phyloP scores from a whole-genome alignment of 2,113 vertebrate species.

The Cheilinus undulatus region DNA sequence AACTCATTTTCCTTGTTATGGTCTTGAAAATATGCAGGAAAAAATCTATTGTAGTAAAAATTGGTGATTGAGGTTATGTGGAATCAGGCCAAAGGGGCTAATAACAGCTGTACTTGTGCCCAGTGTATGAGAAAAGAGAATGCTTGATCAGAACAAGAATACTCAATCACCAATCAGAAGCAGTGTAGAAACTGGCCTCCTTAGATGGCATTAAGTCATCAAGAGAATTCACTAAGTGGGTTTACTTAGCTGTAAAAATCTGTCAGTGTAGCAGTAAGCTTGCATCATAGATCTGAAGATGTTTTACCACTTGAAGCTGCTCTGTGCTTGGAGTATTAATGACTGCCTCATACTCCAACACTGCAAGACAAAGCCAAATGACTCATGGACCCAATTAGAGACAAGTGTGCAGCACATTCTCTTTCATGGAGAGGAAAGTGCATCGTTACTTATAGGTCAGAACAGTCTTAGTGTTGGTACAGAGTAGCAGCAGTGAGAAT shows the following conservation, averaged over 20 bases:
- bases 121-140: conserved; percentile 37
- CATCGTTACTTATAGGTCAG: conserved; percentile 74
- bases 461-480: conserved; percentile 41
- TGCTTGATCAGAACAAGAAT: conserved; percentile 38
- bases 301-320: conserved; percentile 52
- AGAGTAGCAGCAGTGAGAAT: conserved; percentile 16
- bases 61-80: conserved; percentile 26
- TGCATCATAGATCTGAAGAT: conserved; percentile 45
- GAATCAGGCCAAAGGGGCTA: conserved; percentile 30
- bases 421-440: conserved; percentile 63
- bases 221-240: conserved; percentile 51
- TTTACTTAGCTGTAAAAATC: conserved; percentile 54
- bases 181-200: conserved; percentile 56
- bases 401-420: conserved; percentile 30
- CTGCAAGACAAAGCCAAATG: conserved; percentile 63
- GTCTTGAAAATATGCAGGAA: conserved; percentile 50
- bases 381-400: conserved; percentile 69
- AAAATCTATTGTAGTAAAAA: conserved; percentile 51
- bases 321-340: conserved; percentile 54
- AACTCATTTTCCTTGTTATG: conserved; percentile 32
- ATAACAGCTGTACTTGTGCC: conserved; percentile 47
- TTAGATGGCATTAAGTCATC: conserved; percentile 53
- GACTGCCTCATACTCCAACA: conserved; percentile 47
- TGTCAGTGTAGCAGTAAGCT: conserved; percentile 44
- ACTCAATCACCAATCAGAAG: conserved; percentile 61